A percentile compares a stretch with the other conserved stretches of the same genome.
Evolutionary conservation across 2,113 vertebrate species (phyloP).

Genomic region (Oryzias celebensis): DNA sequence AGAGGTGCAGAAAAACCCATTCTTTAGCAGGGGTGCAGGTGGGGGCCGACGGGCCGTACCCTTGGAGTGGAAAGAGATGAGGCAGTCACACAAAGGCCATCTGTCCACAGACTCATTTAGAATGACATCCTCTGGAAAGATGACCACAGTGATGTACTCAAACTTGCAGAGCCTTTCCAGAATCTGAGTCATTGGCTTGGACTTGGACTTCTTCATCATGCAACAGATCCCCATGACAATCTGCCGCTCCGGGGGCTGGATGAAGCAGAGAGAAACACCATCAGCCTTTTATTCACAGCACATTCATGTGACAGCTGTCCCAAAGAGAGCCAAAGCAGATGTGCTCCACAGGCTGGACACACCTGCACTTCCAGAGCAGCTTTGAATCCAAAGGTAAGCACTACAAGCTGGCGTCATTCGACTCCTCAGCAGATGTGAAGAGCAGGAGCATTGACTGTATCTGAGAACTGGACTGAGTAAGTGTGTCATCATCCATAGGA

Average conservation of each 20-base stretch:
- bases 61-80: slow-evolving; percentile 99
- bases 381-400: too few species aligned
- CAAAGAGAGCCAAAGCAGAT: background rate
- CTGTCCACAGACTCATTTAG: slow-evolving; percentile 95
- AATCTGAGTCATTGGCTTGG: slow-evolving; percentile 99
- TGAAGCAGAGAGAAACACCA: background rate
- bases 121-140: slow-evolving; percentile 95
- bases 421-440: too few species aligned
- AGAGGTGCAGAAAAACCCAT: too few species aligned
- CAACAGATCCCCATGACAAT: slow-evolving; percentile 97
- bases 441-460: too few species aligned
- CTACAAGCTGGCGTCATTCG: too few species aligned
- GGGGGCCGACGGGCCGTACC: slow-evolving; percentile 69
- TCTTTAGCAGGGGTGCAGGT: background rate
- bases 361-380: too few species aligned
- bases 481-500: too few species aligned
- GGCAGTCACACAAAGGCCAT: slow-evolving; percentile 96
- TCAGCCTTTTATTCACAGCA: too few species aligned
- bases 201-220: slow-evolving; percentile 99
- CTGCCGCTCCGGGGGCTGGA: slow-evolving; percentile 90
- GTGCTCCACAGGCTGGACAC: background rate
- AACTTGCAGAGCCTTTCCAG: slow-evolving; percentile 96
- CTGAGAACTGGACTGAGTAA: too few species aligned
- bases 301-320: background rate
- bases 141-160: slow-evolving; percentile 96